phyloP scores from a whole-genome alignment of 2,888 invertebrate genomes.

The Busseola fusca region DNA sequence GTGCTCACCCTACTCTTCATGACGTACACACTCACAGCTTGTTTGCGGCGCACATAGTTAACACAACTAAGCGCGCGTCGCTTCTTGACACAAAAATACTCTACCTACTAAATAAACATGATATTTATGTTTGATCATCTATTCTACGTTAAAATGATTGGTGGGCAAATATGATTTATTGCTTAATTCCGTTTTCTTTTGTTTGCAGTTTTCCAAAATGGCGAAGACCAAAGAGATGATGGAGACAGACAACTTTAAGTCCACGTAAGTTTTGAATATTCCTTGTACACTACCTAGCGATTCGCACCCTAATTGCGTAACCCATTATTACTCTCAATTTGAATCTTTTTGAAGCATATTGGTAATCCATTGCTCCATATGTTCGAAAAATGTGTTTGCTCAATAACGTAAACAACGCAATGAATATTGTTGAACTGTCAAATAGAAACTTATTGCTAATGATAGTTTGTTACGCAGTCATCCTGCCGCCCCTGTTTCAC shows the following conservation, averaged over 20 bases:
- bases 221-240: slow-evolving; percentile 65
- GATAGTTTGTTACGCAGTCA: too few relatives aligned
- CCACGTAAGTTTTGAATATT: slow-evolving; percentile 73
- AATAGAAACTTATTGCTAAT: too few relatives aligned
- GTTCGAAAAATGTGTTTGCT: too few relatives aligned
- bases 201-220: slow-evolving; percentile 74
- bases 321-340: too few relatives aligned
- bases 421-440: too few relatives aligned
- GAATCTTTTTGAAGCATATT: too few relatives aligned
- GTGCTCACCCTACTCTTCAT: too few relatives aligned
- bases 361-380: too few relatives aligned
- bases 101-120: background rate
- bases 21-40: background rate
- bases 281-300: background rate
- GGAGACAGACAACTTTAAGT: slow-evolving; percentile 75
- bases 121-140: background rate
- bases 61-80: background rate
- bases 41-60: background rate
- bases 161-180: too few relatives aligned
- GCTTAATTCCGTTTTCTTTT: slow-evolving; percentile 29
- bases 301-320: too few relatives aligned
- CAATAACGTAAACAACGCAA: too few relatives aligned
- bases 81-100: background rate
- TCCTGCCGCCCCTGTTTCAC: background rate
- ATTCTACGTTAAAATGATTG: background rate